phyloP scores from a whole-genome alignment of 2,888 invertebrate species.

The Caenorhabditis zanzibari region DNA sequence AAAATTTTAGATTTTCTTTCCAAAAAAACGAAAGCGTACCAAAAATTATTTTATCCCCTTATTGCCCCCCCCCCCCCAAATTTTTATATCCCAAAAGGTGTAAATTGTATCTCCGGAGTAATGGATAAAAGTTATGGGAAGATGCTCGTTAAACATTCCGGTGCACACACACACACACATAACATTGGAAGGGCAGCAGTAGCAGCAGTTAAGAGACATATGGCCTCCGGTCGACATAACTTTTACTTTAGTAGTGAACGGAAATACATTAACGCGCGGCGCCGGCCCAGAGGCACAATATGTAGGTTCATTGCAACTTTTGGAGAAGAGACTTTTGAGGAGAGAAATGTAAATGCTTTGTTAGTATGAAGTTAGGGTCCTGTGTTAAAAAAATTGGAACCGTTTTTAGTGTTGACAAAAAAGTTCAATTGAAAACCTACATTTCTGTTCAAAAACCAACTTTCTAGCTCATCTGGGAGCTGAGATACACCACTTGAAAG shows the following conservation, averaged over 20 bases:
- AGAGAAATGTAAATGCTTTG: no score
- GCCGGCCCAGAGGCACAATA: not conserved
- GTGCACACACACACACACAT: slow-evolving; percentile 17
- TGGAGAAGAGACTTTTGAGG: not conserved
- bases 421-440: no score
- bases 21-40: no score
- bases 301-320: slow-evolving; percentile 42
- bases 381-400: no score
- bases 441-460: no score
- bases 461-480: no score
- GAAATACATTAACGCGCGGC: slow-evolving; percentile 34
- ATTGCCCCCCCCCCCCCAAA: not conserved
- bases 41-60: slow-evolving; percentile 32
- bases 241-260: slow-evolving; percentile 50
- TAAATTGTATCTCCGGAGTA: slow-evolving; percentile 11
- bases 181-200: no score
- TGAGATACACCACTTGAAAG: no score
- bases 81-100: slow-evolving; percentile 16
- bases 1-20: no score
- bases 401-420: no score
- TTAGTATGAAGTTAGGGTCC: no score
- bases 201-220: slow-evolving; percentile 41
- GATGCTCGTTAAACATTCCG: slow-evolving; percentile 56
- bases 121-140: slow-evolving; percentile 49
- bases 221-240: slow-evolving; percentile 57